Conservation (phyloP, 1,140 invertebrate genomes). For the Micrasema longulum region DNA sequence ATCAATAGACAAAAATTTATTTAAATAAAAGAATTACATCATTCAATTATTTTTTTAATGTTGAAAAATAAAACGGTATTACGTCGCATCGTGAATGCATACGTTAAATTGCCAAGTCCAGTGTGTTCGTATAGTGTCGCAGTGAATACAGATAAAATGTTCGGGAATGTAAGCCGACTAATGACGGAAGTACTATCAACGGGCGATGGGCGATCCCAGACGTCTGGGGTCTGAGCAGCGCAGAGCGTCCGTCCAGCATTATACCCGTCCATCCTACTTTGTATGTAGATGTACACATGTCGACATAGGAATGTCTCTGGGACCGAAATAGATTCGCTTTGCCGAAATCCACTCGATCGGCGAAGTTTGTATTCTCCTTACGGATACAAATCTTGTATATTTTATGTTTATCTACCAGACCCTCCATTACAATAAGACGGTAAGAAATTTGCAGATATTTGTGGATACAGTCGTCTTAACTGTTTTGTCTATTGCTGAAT, state of each 20-base stretch:
- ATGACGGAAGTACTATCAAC: not conserved
- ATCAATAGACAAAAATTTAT: not conserved
- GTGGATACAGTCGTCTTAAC: too few relatives aligned
- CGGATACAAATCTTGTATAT: not conserved
- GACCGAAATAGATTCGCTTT: constrained; percentile 2
- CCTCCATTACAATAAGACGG: too few relatives aligned
- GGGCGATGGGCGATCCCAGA: not conserved
- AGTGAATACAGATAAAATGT: not conserved
- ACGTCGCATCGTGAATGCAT: too few relatives aligned
- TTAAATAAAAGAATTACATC: not conserved
- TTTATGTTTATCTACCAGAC: too few relatives aligned
- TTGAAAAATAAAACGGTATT: not conserved
- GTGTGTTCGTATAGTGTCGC: too few relatives aligned
- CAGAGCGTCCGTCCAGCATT: too few relatives aligned
- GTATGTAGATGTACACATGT: too few relatives aligned
- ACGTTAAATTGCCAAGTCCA: not conserved
- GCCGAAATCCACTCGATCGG: not conserved
- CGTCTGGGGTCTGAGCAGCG: too few relatives aligned
- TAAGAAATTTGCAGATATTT: too few relatives aligned
- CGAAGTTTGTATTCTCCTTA: too few relatives aligned
- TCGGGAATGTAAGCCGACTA: not conserved
- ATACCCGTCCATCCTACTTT: too few relatives aligned
- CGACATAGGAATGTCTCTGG: not conserved
- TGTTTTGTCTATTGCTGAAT: too few relatives aligned
- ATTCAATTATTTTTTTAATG: not conserved